Percentiles rank a stretch among this genome's conserved stretches.
Evolutionary conservation across 53 echinoderm and acorn worm species (phyloP).

Genomic region (Temnopleurus reevesii): DNA sequence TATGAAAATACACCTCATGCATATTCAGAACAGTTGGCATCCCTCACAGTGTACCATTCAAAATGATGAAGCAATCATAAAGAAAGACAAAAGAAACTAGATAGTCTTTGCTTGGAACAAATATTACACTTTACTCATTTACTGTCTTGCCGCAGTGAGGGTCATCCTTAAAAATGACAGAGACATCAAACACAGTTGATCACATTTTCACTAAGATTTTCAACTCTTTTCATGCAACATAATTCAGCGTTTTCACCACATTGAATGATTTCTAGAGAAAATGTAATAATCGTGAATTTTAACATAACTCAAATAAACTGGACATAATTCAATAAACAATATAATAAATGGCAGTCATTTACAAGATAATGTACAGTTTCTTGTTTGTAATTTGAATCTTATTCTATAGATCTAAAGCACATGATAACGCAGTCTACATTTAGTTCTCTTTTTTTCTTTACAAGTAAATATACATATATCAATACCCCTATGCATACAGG

Average conservation of each 20-base stretch:
- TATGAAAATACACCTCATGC: too few relatives aligned
- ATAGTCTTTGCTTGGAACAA: conserved; percentile 2
- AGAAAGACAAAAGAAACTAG: neutral
- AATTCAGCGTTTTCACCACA: neutral
- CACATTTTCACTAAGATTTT: neutral
- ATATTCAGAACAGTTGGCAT: too few relatives aligned
- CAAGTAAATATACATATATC: conserved; percentile 36
- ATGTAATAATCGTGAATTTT: neutral
- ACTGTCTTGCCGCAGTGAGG: conserved; percentile 2
- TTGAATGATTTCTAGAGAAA: neutral
- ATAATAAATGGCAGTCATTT: conserved; percentile 47
- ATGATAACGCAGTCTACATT: neutral
- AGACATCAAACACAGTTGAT: neutral
- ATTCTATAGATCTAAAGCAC: neutral
- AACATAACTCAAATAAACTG: too few relatives aligned
- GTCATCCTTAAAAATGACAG: conserved; percentile 12
- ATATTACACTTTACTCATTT: conserved; percentile 15
- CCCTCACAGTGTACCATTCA: neutral
- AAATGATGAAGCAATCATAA: neutral
- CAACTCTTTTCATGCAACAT: conserved; percentile 14
- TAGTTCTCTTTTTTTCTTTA: conserved; percentile 22
- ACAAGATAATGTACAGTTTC: conserved; percentile 11
- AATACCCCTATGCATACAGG: neutral
- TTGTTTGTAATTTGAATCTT: neutral
- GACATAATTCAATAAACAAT: neutral